These are phyloP conservation scores for Oryzias sinensis DNA, from an alignment of 2,797 vertebrate species.

Conservation along the genomic window DNA sequence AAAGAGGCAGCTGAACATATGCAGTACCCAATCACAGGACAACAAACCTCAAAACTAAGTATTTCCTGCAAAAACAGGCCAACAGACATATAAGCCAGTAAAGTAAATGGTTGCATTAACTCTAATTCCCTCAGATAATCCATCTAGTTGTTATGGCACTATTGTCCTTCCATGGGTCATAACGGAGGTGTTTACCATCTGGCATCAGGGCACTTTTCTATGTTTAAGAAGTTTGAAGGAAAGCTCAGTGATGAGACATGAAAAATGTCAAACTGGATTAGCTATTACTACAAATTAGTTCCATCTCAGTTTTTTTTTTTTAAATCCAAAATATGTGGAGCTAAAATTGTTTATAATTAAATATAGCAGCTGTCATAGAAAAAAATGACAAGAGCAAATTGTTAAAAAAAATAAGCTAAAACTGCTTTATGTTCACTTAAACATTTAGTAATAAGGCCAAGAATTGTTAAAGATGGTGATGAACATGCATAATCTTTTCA, in stretches of 20 bases:
- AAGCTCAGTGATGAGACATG: slow-evolving; percentile 3
- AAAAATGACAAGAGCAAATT: no score
- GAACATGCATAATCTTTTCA: slow-evolving; percentile 17
- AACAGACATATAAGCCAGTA: slow-evolving; percentile 49
- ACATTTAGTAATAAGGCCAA: neutral
- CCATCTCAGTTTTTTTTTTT: no score
- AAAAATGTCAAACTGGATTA: no score
- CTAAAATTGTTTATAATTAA: no score
- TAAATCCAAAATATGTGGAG: no score
- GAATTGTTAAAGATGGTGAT: neutral
- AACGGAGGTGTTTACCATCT: slow-evolving; percentile 27
- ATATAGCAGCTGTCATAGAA: no score
- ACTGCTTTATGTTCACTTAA: no score
- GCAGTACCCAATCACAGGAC: slow-evolving; percentile 30
- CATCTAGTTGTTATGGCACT: slow-evolving; percentile 11
- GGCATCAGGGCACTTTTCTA: slow-evolving; percentile 19
- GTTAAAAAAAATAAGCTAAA: no score
- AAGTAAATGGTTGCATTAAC: slow-evolving; percentile 59
- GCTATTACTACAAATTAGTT: no score
- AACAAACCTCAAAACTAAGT: slow-evolving; percentile 40
- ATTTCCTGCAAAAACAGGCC: slow-evolving; percentile 39
- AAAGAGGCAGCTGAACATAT: neutral
- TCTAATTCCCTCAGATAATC: slow-evolving; percentile 62
- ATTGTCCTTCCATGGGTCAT: slow-evolving; percentile 28
- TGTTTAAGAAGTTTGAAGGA: neutral